These are phyloP conservation scores for Gonioctena quinquepunctata DNA, from an alignment of 1,140 invertebrate species.

Conservation along the genomic window DNA sequence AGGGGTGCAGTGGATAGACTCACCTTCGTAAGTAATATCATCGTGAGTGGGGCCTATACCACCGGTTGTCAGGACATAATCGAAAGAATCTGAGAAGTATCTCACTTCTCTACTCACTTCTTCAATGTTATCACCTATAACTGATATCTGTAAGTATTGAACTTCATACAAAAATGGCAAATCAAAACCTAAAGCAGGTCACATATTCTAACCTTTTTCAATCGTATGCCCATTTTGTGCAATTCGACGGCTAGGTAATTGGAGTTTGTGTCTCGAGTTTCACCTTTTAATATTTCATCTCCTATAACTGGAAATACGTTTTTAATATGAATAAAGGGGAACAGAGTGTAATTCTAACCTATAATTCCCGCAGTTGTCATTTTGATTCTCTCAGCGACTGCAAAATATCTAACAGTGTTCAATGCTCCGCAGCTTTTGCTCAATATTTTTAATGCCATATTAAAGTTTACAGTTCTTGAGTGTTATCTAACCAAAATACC, in stretches of 20 bases:
- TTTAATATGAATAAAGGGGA: no score
- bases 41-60: conserved; percentile 87
- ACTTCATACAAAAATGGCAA: conserved; percentile 3
- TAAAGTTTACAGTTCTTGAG: no score
- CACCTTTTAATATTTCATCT: conserved; percentile 85
- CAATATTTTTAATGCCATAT: not conserved
- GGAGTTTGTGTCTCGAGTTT: conserved; percentile 76
- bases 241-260: conserved; percentile 69
- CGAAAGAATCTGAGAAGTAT: conserved; percentile 65
- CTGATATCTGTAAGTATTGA: conserved; percentile 62
- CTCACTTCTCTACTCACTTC: conserved; percentile 71
- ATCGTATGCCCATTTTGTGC: conserved; percentile 68
- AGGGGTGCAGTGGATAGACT: no score
- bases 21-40: conserved; percentile 80
- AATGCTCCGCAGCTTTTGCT: not conserved
- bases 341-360: conserved; percentile 30
- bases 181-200: not conserved
- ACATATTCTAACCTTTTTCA: conserved; percentile 60
- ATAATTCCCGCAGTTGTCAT: conserved; percentile 41
- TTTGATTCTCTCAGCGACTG: not conserved
- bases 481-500: no score
- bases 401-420: not conserved
- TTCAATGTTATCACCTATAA: conserved; percentile 72
- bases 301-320: conserved; percentile 71
- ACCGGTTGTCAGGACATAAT: conserved; percentile 76